phyloP scores from a whole-genome alignment of 2,113 vertebrate species.

The Elephantulus edwardii region DNA sequence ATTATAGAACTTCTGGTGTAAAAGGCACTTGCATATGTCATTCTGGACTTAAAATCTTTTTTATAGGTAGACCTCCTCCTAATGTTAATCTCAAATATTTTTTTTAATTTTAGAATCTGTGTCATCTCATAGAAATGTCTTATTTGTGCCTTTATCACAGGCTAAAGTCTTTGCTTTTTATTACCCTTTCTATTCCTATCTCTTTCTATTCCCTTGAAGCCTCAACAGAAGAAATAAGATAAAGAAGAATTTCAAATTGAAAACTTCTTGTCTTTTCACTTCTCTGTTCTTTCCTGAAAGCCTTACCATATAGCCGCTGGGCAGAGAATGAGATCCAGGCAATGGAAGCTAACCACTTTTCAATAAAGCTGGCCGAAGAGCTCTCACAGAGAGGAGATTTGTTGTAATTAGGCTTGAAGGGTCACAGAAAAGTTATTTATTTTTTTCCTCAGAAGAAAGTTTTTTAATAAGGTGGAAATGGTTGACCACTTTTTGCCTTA shows the following conservation, averaged over 20 bases:
- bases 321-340: neutral
- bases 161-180: neutral
- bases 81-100: neutral
- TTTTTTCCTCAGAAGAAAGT: neutral
- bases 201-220: neutral
- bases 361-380: neutral
- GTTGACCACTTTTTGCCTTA: neutral
- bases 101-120: neutral
- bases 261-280: neutral
- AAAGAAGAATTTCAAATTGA: neutral
- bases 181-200: neutral
- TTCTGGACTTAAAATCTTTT: neutral
- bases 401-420: constrained; percentile 12
- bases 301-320: neutral
- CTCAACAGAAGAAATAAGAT: neutral
- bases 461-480: constrained; percentile 8
- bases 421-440: neutral
- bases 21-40: neutral
- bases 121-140: neutral
- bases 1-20: neutral
- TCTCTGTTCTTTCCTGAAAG: neutral
- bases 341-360: neutral
- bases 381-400: neutral
- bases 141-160: neutral
- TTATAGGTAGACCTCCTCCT: neutral